Evolutionary conservation across 2,797 vertebrate species (phyloP), one percentile per base, ranked within the genome.

Genomic region (Potorous gilbertii): DNA sequence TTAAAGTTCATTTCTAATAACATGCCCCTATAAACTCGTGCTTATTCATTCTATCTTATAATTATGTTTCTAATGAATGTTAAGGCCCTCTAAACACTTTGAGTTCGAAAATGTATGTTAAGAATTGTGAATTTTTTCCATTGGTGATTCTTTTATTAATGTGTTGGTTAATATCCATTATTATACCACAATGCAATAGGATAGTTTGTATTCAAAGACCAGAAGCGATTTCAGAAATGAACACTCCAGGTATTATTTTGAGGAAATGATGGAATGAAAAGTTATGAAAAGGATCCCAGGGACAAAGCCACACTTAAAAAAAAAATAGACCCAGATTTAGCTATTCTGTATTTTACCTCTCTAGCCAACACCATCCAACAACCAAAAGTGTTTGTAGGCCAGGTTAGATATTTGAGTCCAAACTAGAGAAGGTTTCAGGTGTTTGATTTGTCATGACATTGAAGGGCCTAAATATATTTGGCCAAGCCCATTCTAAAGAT

Each of bases 41-140:
- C 97, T 97, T 97, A 96, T 94, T 97, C 89, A 90, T 96, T 91
- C 87, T 93, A 56, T 92, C 57, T 96, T 96, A 66, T 93, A 97
- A 97, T 97, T 97, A 97, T 96, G 90, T 95, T 97, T 95, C 92
- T 97, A 97, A 97, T 96, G 91, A 96, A 56, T 92, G 57, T 10
- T 97, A 94, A 96, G 56, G 66, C 18, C 74, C 46, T 81, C 94
- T 97, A 96, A 93, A 95, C 97, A 96, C 56, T 95, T 96, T 40
- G 93, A 96, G 97, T 96, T 91, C 90, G 96, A 93, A 97, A 95
- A 89, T 91, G 90, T 29, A 28, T 94, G 95, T 90, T 96, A 92
- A 54, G 95, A 96, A 97, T 97, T 96, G 95, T 97, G 94, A 94
- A 93, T 96, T 93, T 50, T 96, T 96, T 62, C 74, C 28, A 90